Conservation (phyloP, 2,888 invertebrate species). For the Salticus scenicus region DNA sequence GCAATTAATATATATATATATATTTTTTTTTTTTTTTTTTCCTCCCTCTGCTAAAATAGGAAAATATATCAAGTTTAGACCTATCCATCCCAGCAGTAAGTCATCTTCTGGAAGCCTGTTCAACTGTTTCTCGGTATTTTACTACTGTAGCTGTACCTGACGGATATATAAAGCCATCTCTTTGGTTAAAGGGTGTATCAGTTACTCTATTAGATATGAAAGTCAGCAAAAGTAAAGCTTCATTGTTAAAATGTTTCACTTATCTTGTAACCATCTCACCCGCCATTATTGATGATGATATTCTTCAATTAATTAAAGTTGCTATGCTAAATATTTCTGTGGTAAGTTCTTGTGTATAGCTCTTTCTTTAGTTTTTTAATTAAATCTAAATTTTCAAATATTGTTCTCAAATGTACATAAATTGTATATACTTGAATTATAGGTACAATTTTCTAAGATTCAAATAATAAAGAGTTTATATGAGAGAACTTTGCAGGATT, state of each 20-base stretch:
- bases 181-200: slow-evolving; percentile 39
- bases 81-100: background rate
- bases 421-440: background rate
- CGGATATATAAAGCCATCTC: slow-evolving; percentile 16
- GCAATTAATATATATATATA: no score
- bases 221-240: slow-evolving; percentile 1
- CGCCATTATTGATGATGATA: slow-evolving; percentile 32
- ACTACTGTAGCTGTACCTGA: background rate
- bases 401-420: background rate
- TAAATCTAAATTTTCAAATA: background rate
- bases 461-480: no score
- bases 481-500: no score
- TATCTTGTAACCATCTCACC: slow-evolving; percentile 32
- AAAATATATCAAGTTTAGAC: background rate
- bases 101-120: slow-evolving; percentile 33
- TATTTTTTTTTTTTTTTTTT: background rate
- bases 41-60: background rate
- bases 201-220: slow-evolving; percentile 32
- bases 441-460: no score
- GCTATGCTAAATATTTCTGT: slow-evolving; percentile 24
- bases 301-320: slow-evolving; percentile 29
- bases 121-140: slow-evolving; percentile 34
- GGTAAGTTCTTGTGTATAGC: slow-evolving; percentile 21
- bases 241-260: slow-evolving; percentile 40
- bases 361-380: background rate